These are phyloP conservation scores for Pheucticus melanocephalus DNA, from an alignment of 2,113 vertebrate species.

Conservation along the genomic window DNA sequence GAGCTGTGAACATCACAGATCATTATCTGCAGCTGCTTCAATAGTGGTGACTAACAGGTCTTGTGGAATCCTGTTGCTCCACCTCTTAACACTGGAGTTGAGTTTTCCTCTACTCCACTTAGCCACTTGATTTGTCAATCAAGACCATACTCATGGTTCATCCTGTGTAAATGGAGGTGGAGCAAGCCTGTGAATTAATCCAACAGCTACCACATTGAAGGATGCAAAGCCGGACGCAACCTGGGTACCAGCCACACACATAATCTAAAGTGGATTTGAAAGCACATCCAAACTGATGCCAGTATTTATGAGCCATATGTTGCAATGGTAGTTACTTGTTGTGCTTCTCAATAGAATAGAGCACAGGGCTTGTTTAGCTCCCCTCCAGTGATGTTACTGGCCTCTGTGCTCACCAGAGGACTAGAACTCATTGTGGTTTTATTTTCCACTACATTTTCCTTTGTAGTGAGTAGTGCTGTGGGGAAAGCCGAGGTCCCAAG, in stretches of 20 bases:
- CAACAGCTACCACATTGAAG: not conserved
- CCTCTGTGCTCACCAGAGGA: not conserved
- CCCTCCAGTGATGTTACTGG: not conserved
- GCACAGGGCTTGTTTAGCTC: not conserved
- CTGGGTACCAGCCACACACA: not conserved
- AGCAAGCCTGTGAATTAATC: not conserved
- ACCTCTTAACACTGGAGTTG: not conserved
- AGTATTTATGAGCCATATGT: not conserved
- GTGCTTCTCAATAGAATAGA: not conserved
- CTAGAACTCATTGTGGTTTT: fast-evolving
- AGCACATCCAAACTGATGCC: not conserved
- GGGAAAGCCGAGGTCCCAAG: not conserved
- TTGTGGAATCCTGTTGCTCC: not conserved
- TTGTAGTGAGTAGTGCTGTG: not conserved
- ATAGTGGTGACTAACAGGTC: not conserved
- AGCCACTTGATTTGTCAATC: fast-evolving
- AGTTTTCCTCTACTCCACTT: not conserved
- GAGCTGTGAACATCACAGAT: not conserved
- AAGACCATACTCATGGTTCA: fast-evolving
- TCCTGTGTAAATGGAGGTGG: not conserved
- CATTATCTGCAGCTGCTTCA: fast-evolving
- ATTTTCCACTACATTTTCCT: not conserved
- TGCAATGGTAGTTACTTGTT: not conserved
- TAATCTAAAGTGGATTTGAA: not conserved
- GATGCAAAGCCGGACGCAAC: not conserved